phyloP scores from a whole-genome alignment of 2,888 invertebrate genomes.

The Agrilus cyanescens region DNA sequence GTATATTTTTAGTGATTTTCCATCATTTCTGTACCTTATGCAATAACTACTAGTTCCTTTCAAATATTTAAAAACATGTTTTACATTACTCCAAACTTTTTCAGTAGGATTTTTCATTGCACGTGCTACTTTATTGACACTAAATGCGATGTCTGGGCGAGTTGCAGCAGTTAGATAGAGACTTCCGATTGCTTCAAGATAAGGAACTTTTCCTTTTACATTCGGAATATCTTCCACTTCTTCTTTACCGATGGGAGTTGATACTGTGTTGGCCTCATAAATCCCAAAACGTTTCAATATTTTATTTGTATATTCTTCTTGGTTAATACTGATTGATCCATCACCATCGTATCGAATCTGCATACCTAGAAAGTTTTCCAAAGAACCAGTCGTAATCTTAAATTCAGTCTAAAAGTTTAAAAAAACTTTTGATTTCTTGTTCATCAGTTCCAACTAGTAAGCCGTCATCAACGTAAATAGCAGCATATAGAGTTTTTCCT shows the following conservation, averaged over 20 bases:
- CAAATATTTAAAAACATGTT: constrained; percentile 11
- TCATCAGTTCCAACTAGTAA: constrained; percentile 10
- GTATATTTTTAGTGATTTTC: constrained; percentile 10
- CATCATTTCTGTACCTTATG: constrained; percentile 4
- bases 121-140: constrained; percentile 8
- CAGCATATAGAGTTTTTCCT: constrained; percentile 9
- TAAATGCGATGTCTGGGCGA: constrained; percentile 14
- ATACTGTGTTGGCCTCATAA: constrained; percentile 15
- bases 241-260: constrained; percentile 12
- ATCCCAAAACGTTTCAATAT: constrained; percentile 13
- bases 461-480: constrained; percentile 17
- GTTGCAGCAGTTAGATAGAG: constrained; percentile 13
- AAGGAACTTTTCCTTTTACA: constrained; percentile 8
- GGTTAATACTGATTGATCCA: constrained; percentile 10
- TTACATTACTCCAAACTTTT: constrained; percentile 8
- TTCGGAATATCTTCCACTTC: constrained; percentile 3
- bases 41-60: constrained; percentile 6
- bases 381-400: constrained; percentile 7
- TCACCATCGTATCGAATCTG: constrained; percentile 16
- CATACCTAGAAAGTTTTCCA: constrained; percentile 7
- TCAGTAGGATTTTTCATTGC: constrained; percentile 1
- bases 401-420: too few relatives aligned
- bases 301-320: constrained; percentile 8
- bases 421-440: constrained; percentile 6
- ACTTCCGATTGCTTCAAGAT: constrained; percentile 15